These are phyloP conservation scores for mouse (Mus musculus) DNA, from an alignment of 2,113 vertebrate genomes.

Conservation along the genomic window GRCm39 chr15:81424501-81425000, in stretches of 20 bases:
- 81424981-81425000: background rate
- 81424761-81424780: background rate
- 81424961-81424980: background rate
- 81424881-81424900: background rate
- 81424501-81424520: background rate
- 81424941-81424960: background rate
- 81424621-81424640: background rate
- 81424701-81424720: background rate
- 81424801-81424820: background rate
- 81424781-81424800: background rate
- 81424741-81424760: background rate
- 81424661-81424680: background rate
- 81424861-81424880: background rate
- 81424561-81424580: background rate
- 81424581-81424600: background rate
- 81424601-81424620: background rate
- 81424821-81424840: background rate
- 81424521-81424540: background rate
- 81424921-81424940: background rate
- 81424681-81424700: background rate
- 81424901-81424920: background rate
- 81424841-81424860: background rate
- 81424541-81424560: background rate
- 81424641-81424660: background rate
- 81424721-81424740: background rate